Evolutionary conservation across 2,888 invertebrate species (phyloP).

Genomic region (Melanargia galathea): DNA sequence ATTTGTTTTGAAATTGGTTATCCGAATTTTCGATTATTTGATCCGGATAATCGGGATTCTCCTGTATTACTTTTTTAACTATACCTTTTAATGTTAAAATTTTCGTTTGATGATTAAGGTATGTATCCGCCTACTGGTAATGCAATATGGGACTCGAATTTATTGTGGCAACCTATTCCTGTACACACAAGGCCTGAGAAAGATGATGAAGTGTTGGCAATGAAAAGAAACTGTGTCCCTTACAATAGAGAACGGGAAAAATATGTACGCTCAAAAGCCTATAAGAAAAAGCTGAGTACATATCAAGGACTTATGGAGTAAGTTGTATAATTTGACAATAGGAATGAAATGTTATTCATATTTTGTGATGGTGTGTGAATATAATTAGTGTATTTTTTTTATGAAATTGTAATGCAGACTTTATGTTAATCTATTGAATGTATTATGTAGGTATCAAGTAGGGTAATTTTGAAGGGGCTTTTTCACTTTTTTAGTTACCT

Average conservation of each 20-base stretch:
- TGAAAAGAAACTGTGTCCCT: constrained; percentile 85
- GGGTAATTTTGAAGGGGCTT: no score
- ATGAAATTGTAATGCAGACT: no score
- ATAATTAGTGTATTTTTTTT: constrained; percentile 1
- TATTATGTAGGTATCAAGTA: no score
- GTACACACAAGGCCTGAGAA: constrained; percentile 85
- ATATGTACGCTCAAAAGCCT: constrained; percentile 75
- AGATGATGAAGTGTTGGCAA: constrained; percentile 83
- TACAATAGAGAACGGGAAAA: constrained; percentile 82
- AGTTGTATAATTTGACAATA: constrained; percentile 43
- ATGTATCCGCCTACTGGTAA: constrained; percentile 84
- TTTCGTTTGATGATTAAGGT: no score
- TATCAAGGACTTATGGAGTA: constrained; percentile 84
- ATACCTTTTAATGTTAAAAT: no score
- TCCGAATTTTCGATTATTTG: no score
- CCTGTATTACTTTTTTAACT: no score
- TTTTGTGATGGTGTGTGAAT: no score
- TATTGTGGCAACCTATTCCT: constrained; percentile 90
- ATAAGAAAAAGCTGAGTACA: constrained; percentile 78
- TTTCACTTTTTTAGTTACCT: constrained; percentile 77
- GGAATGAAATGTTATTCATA: no score
- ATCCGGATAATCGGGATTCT: no score
- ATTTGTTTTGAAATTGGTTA: no score
- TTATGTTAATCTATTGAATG: no score
- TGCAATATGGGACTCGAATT: constrained; percentile 82